Conservation (phyloP, 2,888 invertebrate species). For the Apeira syringaria region DNA sequence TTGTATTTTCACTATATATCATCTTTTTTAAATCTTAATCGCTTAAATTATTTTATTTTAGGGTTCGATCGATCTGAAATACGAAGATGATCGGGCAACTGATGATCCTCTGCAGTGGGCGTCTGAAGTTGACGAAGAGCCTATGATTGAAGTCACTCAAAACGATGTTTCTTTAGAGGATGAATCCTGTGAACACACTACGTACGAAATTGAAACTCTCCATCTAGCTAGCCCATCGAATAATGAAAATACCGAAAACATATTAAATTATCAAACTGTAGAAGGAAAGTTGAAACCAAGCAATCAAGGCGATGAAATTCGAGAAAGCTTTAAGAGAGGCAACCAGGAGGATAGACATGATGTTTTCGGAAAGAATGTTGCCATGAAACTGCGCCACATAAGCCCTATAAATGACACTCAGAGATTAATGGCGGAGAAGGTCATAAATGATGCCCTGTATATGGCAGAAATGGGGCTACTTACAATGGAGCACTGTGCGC, state of each 20-base stretch:
- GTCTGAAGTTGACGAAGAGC: neutral
- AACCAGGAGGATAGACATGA: constrained; percentile 14
- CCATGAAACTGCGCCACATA: constrained; percentile 21
- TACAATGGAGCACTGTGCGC: constrained; percentile 3
- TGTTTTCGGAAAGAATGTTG: constrained; percentile 21
- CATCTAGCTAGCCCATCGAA: neutral
- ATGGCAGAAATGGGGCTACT: constrained; percentile 25
- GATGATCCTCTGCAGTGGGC: constrained; percentile 5
- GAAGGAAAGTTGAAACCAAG: neutral
- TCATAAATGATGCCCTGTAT: constrained; percentile 25
- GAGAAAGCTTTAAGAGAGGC: neutral
- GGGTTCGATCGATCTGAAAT: neutral
- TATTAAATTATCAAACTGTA: neutral
- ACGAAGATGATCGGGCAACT: neutral
- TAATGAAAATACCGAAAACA: neutral
- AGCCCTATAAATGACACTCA: constrained; percentile 16
- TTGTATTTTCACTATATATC: too few relatives aligned
- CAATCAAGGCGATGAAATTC: neutral
- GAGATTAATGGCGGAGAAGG: constrained; percentile 26
- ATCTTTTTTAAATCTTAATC: too few relatives aligned
- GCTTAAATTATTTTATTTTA: constrained; percentile 4
- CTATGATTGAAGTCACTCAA: neutral
- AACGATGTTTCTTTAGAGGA: neutral
- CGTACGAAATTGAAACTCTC: neutral
- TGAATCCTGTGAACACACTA: neutral